Base-by-base conservation (phyloP, 2,797 vertebrate species). In the Champsocephalus esox region DNA sequence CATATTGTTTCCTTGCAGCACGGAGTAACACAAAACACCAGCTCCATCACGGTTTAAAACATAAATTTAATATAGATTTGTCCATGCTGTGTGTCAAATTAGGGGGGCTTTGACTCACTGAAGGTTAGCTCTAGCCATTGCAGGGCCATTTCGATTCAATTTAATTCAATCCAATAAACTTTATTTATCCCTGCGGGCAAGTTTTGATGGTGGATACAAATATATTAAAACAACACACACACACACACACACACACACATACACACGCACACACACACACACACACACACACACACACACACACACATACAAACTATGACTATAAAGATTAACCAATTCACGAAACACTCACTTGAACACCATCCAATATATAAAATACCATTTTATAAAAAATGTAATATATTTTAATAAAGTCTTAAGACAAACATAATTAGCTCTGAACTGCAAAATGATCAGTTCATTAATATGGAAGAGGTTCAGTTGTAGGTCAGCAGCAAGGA, bases 81-180 rank as follows among this genome's bases (percentile, higher is more conserved):
- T 84, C 73, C 75, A 34, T 72, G 61, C 70, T 49, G 70, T 75
- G 71, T 83, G 73, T 91, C 77, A 82, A 88, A 88, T 89, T 82
- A 81, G 48, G 55, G 34, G 21, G 19, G 49, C 68, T 77, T 78
- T 86, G 80, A 80, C 73, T 89, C 77, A 81, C 74, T 79, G 70
- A 78, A 86, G 57, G 81, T 86, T 88, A 77, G 76, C 79, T 81
- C 75, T 50, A 63, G 77, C 84, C 73, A 84, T 89, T 71, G 71
- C 77, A 55, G 54, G 71, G 75, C 75, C 85, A 86, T 88, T 89
- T 86, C 66, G 82, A 73, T 87, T 89, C 67, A 84, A 86, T 89
- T 89, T 83, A 87, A 88, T 87, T 86, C 70, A 89, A 81, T 87
- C 80, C 81, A 87, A 87, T 91, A 87, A 85, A 88, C 77, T 85